These are phyloP conservation scores for Tachysurus vachellii DNA, from an alignment of 2,113 vertebrate species.

Conservation along the genomic window DNA sequence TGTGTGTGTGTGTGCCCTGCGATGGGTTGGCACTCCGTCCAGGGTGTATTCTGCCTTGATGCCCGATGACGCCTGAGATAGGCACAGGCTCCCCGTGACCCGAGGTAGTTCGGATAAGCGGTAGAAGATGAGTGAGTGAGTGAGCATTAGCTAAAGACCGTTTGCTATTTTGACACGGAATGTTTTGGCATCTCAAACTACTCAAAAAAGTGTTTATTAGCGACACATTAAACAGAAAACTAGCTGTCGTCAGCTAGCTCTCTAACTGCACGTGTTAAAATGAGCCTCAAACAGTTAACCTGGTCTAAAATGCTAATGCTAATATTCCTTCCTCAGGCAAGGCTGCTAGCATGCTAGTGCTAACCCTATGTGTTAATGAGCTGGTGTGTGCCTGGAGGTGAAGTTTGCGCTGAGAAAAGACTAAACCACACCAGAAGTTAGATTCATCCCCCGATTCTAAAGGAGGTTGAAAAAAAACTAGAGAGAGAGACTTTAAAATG, in stretches of 20 bases:
- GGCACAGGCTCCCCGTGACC: no score
- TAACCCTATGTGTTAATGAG: not conserved
- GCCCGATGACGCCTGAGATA: no score
- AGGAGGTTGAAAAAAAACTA: conserved; percentile 20
- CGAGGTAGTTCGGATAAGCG: no score
- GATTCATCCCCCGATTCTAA: conserved; percentile 43
- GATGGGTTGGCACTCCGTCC: no score
- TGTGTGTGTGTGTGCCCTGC: no score
- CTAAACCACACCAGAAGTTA: conserved; percentile 50
- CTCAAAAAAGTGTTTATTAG: not conserved
- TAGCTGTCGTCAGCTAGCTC: not conserved
- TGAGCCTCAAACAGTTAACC: not conserved
- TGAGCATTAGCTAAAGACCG: not conserved
- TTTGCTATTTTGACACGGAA: not conserved
- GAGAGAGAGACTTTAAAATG: conserved; percentile 18
- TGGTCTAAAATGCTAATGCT: not conserved
- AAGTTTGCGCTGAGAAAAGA: conserved; percentile 53
- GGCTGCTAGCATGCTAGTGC: not conserved
- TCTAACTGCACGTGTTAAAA: not conserved
- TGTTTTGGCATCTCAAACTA: not conserved
- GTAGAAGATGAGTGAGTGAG: no score
- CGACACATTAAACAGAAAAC: not conserved
- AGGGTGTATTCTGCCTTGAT: no score
- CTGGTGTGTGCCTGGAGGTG: conserved; percentile 43
- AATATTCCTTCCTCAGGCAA: not conserved